Evolutionary conservation across 2,113 vertebrate genomes (phyloP).

Genomic region (Tenrec ecaudatus): DNA sequence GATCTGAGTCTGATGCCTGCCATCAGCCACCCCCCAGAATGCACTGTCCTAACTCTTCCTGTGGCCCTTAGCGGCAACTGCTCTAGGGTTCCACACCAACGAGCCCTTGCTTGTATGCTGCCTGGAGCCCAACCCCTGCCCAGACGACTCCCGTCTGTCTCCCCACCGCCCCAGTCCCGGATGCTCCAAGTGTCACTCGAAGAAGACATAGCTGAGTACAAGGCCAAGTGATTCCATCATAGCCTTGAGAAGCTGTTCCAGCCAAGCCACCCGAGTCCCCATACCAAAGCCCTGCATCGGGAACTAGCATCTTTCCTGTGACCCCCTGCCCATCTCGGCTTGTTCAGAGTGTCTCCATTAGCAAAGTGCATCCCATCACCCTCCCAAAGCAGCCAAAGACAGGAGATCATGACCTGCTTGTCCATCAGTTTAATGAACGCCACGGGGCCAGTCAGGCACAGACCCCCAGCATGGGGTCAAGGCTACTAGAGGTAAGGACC

Average conservation of each 20-base stretch:
- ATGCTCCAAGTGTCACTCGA: neutral
- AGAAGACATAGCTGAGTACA: neutral
- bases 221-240: neutral
- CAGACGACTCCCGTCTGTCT: too few species aligned
- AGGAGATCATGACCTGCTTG: accelerated
- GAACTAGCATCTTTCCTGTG: neutral
- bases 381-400: neutral
- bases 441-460: neutral
- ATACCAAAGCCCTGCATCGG: neutral
- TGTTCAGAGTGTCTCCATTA: neutral
- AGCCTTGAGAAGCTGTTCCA: neutral
- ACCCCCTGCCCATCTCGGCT: neutral
- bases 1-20: too few species aligned
- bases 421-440: neutral
- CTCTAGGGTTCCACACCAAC: neutral
- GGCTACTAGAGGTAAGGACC: neutral
- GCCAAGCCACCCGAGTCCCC: neutral
- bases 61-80: neutral
- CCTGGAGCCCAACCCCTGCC: neutral
- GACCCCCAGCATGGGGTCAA: neutral
- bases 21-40: too few species aligned
- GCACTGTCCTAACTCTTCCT: neutral
- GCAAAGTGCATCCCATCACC: neutral
- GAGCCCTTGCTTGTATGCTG: neutral
- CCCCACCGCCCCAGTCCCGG: too few species aligned